Evolutionary conservation across 2,797 vertebrate species (phyloP), one percentile per base, ranked within the genome.

Genomic region (Helostoma temminkii): DNA sequence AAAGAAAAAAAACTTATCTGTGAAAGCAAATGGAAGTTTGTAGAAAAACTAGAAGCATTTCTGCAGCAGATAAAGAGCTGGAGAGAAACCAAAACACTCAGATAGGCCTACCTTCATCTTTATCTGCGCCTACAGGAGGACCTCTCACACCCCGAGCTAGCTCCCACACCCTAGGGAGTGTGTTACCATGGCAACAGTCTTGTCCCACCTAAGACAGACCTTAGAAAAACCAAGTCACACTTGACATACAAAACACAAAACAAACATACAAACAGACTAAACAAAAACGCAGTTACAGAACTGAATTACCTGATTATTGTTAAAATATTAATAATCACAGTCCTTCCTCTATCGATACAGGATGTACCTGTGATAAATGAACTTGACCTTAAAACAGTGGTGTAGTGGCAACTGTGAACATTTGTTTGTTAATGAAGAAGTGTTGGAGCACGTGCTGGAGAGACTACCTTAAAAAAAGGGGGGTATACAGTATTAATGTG

Each of bases 81-180:
- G 79, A 68, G 71, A 39, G 66, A 71, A 48, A 78, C 65, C 71
- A 68, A 53, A 47, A 83, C 79, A 68, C 82, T 71, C 76, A 83
- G 91, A 94, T 92, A 92, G 78, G 56, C 78, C 72, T 19, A 55
- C 74, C 69, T 80, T 57, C 60, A 43, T 78, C 76, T 83, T 94
- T 94, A 95, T 95, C 94, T 88, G 82, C 0, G 21, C 8, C 52
- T 36, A 48, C 90, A 86, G 78, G 76, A 81, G 64, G 30, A 36
- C 74, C 53, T 39, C 68, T 83, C 86, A 80, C 81, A 72, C 83
- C 69, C 90, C 61, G 4, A 28, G 32, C 53, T 30, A 49, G 72
- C 55, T 63, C 76, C 88, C 85, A 91, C 92, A 73, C 93, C 93
- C 93, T 24, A 48, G 76, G 68, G 68, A 82, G 74, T 24, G 50